phyloP scores from a whole-genome alignment of 2,113 vertebrate species.

The Antechinus stuartii region DNA sequence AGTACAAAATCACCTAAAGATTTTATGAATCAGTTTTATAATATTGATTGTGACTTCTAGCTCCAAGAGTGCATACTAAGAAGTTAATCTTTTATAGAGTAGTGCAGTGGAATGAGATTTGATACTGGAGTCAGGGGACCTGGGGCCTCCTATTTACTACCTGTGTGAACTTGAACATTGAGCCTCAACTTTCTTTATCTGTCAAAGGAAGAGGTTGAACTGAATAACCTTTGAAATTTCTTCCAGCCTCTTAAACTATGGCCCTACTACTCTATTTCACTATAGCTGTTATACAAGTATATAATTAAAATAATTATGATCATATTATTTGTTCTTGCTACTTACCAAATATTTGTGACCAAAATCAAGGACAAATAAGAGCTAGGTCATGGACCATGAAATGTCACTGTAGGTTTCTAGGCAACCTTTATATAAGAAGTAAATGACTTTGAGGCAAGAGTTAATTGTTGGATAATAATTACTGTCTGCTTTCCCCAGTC shows the following conservation, averaged over 20 bases:
- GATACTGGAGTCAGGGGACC: background rate
- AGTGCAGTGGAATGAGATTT: background rate
- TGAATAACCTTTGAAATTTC: background rate
- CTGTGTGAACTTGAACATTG: background rate
- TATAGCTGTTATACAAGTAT: background rate
- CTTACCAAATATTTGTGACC: background rate
- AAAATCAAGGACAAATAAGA: background rate
- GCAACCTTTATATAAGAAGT: constrained; percentile 41
- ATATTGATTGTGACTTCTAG: background rate
- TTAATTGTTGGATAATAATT: constrained; percentile 54
- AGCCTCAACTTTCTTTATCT: background rate
- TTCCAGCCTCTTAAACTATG: background rate
- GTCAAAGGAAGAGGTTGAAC: background rate
- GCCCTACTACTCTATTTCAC: background rate
- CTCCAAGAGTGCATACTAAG: background rate
- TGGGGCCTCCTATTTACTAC: background rate
- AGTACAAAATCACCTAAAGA: background rate
- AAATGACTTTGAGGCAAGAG: constrained; percentile 30
- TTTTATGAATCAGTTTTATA: background rate
- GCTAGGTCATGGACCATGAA: background rate
- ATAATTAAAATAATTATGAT: background rate
- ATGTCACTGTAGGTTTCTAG: constrained; percentile 57
- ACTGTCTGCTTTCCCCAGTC: background rate
- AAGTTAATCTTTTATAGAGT: background rate
- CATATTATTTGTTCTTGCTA: background rate